phyloP scores from a whole-genome alignment of 64 coral and sea anemone species.

The Pachyseris speciosa region DNA sequence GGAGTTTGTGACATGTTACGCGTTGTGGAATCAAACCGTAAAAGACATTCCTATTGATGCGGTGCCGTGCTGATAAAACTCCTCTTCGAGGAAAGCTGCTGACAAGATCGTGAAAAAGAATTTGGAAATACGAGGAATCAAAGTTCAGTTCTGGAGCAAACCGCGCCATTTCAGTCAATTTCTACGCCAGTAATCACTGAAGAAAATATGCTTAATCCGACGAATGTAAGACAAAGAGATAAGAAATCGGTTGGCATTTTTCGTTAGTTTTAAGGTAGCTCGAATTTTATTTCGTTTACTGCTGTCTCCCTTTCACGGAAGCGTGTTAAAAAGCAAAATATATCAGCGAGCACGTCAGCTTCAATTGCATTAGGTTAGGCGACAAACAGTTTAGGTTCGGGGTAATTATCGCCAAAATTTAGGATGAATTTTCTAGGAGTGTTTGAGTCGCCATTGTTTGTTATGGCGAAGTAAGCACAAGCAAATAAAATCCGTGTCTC shows the following conservation, averaged over 20 bases:
- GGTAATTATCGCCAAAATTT: neutral
- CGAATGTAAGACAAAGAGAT: neutral
- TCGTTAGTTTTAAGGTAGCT: neutral
- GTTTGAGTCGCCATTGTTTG: neutral
- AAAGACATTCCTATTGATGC: neutral
- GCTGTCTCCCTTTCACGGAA: neutral
- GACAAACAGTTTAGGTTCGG: neutral
- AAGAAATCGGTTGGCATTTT: neutral
- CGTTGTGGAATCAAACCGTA: neutral
- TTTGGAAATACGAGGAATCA: too few species aligned
- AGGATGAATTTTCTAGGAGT: neutral
- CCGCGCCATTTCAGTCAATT: neutral
- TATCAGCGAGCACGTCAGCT: too few species aligned
- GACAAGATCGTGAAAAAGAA: neutral
- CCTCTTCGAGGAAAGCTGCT: neutral
- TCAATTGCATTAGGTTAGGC: too few species aligned
- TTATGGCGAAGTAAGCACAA: neutral
- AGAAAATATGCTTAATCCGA: neutral
- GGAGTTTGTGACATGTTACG: neutral
- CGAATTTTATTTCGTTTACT: neutral
- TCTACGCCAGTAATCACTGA: neutral
- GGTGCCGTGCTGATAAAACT: neutral
- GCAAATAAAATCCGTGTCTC: too few species aligned
- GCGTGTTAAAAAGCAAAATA: neutral
- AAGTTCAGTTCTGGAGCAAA: too few species aligned